Evolutionary conservation across 2,888 invertebrate genomes (phyloP), one percentile per base, ranked within the genome.

Genomic region (Zeuzera pyrina): DNA sequence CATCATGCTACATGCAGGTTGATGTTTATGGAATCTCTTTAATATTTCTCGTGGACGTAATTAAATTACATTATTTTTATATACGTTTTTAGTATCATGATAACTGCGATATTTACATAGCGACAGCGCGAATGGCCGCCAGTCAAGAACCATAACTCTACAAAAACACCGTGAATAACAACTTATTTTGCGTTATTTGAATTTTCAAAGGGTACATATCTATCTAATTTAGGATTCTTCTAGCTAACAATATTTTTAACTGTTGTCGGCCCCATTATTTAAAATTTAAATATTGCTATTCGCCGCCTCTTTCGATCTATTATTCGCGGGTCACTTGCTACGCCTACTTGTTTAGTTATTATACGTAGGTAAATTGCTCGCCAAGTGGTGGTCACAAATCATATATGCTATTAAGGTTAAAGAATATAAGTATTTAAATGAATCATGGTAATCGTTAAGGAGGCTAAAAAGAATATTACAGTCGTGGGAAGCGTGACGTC

Each of bases 391-490:
- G 30, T 36, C 36, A 58, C 55, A 57, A 60, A 58, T 63, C 53
- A 59, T 49, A 47, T 23, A 41, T 32, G 44, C 52, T 48, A 58
- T 60, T 58, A 56, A 58, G 50, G 57, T 49, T 58, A 55, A 56
- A 49, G 56, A 55, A 51, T n/a, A 47, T 49, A 44, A 53, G 43
- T 42, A 47, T 54, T 49, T 42, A 43, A 45, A 54, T 57, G 47
- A 57, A 53, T 52, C 46, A 51, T 49, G 34, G 49, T 43, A 45
- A 53, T 54, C 45, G 47, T 51, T 49, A 49, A 45, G 45, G 38
- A 34, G 36, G 45, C 36, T 42, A 41, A 43, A 45, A 59, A 54
- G 56, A 7, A 8, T 25, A 7, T 24, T n/a, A 54, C 38, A 49
- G 47, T 47, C 53, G 43, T 47, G 48, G 55, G 45, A 43, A 38